A percentile compares a stretch with the other conserved stretches of the same genome.
These are phyloP conservation scores for Thaumatotibia leucotreta DNA, from an alignment of 1,140 invertebrate species.

Conservation along the genomic window DNA sequence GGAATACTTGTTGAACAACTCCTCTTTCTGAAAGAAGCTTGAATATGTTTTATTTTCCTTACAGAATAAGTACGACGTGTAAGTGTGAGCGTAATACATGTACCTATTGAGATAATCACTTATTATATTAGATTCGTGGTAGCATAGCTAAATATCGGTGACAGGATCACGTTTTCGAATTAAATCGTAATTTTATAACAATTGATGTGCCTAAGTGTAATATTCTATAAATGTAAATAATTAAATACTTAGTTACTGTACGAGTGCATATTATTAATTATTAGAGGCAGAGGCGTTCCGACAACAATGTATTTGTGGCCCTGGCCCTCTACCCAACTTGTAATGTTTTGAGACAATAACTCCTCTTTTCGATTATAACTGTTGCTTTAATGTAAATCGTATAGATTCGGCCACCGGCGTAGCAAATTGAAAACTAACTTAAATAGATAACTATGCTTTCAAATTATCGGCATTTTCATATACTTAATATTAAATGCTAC, in stretches of 20 bases:
- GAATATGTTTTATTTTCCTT: neutral
- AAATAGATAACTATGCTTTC: constrained; percentile 11
- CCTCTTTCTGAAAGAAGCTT: no score
- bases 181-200: constrained; percentile 74
- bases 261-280: constrained; percentile 12
- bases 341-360: constrained; percentile 59
- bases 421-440: neutral
- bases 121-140: constrained; percentile 57
- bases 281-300: constrained; percentile 8
- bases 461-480: constrained; percentile 7
- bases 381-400: constrained; percentile 10
- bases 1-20: no score
- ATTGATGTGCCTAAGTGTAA: constrained; percentile 78
- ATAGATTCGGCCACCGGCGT: neutral
- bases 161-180: constrained; percentile 68
- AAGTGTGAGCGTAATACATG: constrained; percentile 19
- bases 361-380: constrained; percentile 44
- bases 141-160: constrained; percentile 56
- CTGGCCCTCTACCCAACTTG: constrained; percentile 25
- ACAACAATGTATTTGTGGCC: neutral
- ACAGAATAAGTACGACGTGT: neutral
- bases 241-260: constrained; percentile 36
- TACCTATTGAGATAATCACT: constrained; percentile 51
- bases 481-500: neutral
- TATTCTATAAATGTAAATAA: constrained; percentile 69